Base-by-base conservation (phyloP, 2,113 vertebrate genomes). In the Toxostoma redivivum region DNA sequence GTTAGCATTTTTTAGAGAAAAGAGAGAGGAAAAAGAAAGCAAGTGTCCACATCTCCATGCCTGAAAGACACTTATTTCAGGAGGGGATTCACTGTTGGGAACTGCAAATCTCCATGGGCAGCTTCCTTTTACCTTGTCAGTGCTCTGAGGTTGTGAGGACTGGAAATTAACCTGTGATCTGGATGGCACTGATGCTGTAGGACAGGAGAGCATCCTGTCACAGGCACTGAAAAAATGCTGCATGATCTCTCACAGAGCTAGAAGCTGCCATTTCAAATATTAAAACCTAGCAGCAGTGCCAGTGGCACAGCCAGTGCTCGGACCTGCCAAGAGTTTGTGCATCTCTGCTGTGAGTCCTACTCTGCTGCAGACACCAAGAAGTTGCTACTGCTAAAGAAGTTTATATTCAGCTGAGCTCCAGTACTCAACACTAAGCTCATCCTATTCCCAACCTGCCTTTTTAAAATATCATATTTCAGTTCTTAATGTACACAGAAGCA, bases 11-110 rank as follows among this genome's bases (percentile, higher is more conserved):
- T 84, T 66, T 44, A n/a, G 58, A 80, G 31, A 37, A 91, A 67
- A 66, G 2, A 0, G 2, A 12, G 23, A 20, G 2, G 2, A 5
- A 31, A 70, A 54, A 15, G 22, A 22, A 40, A 40, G 11, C 5
- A 22, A 70, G 12, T 7, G 0, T 8, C 15, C 33, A 42, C 11
- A 50, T 13, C 23, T 67, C 18, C 30, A 15, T 35, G 28, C 5
- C 71, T 82, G n/a, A 74, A 56, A 53, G 21, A 54, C 20, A 77
- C 8, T 8, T 42, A 3, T 51, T 76, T 51, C 33, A 60, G 35
- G 14, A 67, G 33, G 14, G 15, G 9, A 72, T 30, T 73, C 30
- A 33, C 13, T 30, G 4, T 1, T 53, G 50, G 12, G 50, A 76
- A 19, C 31, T 50, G 25, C 35, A 64, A 58, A 42, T 37, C 28